phyloP scores from a whole-genome alignment of 2,888 invertebrate species.

The Criorhina ranunculi region DNA sequence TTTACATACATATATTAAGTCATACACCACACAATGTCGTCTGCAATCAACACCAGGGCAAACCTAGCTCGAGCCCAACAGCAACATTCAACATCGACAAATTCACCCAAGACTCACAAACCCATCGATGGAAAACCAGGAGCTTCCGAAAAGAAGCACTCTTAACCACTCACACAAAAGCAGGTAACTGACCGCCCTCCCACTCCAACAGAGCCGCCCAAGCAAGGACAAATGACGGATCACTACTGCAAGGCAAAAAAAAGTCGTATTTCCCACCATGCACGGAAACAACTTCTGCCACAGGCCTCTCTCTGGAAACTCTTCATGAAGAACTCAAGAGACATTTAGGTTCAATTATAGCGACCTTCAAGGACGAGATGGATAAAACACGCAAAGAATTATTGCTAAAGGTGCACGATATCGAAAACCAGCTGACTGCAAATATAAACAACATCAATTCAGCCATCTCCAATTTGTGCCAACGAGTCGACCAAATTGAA shows the following conservation, averaged over 20 bases:
- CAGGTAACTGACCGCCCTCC: neutral
- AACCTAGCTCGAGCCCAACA: conserved; percentile 20
- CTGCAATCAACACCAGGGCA: conserved; percentile 12
- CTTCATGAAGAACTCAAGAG: conserved; percentile 5
- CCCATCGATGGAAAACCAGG: no score
- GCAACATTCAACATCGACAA: conserved; percentile 13
- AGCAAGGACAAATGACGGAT: no score
- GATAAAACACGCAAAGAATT: conserved; percentile 17
- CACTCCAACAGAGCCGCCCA: neutral
- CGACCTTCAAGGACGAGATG: conserved; percentile 23
- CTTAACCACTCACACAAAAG: neutral
- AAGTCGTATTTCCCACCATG: no score
- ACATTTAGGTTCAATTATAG: neutral
- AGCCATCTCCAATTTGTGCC: neutral
- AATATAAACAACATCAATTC: neutral
- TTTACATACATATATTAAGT: conserved; percentile 8
- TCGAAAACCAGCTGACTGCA: no score
- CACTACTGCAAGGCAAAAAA: no score
- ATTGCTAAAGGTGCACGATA: neutral
- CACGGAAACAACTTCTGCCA: neutral
- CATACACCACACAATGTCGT: conserved; percentile 19
- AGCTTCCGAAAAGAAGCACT: no score
- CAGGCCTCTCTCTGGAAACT: conserved; percentile 7
- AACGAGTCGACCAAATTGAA: neutral
- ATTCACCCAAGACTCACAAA: conserved; percentile 14